Evolutionary conservation across 2,113 vertebrate genomes (phyloP), one percentile per base, ranked within the genome.

Genomic region (Tinamus guttatus): DNA sequence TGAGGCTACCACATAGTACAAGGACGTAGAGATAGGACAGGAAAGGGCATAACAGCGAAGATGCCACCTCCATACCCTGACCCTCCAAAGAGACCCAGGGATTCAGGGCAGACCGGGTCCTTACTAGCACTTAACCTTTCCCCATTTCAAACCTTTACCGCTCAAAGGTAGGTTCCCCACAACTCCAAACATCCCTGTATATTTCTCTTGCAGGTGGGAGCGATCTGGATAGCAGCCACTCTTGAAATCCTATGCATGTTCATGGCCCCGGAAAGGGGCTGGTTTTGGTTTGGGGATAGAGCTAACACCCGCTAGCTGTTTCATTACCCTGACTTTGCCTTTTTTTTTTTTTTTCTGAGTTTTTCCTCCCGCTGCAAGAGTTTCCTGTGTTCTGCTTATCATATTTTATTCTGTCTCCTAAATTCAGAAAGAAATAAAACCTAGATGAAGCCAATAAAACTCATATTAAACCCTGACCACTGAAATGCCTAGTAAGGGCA

Each of bases 261-360:
- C 5, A 0, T 9, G n/a, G 58, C 16, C 13, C 30, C 11, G 40
- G n/a, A 27, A 58, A 21, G 32, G 62, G 81, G 63, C 49, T 86
- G 89, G 32, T 56, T 92, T 65, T 83, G 63, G 73, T 65, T 83
- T 89, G 81, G 73, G 74, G 51, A 7, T 47, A 62, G 34, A 34
- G 63, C 85, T 85, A 41, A 74, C 67, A 47, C 77, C 83, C 76
- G 1, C 49, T 30, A 82, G 81, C 85, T 94, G 89, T 94, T 92
- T 90, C 92, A 92, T 95, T 90, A 87, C 52, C 58, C 68, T 13
- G 5, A 30, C 18, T 32, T 73, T 78, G 2, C 1, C 45, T 49
- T 49, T 49, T 47, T 47, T 45, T 43, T 43, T 45, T n/a, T 56
- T 90, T 51, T 75, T 64, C 75, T 12, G 22, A 1, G 0, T 8